These are phyloP conservation scores for Oncorhynchus clarkii DNA, from an alignment of 2,113 vertebrate species.

Conservation along the genomic window DNA sequence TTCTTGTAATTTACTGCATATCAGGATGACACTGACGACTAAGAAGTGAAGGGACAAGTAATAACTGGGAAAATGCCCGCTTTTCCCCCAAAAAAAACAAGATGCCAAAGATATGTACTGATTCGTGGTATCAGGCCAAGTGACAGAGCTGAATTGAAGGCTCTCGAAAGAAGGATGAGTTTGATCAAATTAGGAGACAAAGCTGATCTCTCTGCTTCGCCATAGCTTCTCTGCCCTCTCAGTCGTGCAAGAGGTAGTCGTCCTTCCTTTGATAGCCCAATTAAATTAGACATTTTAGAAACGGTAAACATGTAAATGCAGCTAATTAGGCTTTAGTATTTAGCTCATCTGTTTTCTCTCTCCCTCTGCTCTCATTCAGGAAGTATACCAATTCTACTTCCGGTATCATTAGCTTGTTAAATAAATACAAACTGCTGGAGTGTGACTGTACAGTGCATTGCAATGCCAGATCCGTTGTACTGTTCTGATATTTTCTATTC, in stretches of 20 bases:
- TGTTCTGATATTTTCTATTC: neutral
- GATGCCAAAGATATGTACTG: neutral
- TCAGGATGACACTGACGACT: too few relatives aligned
- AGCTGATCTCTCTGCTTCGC: neutral
- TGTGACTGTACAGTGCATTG: conserved; percentile 10
- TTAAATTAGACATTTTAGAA: conserved; percentile 23
- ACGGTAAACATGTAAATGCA: conserved; percentile 21
- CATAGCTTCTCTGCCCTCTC: conserved; percentile 10
- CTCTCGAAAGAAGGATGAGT: neutral
- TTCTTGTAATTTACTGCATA: too few relatives aligned
- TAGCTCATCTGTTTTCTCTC: conserved; percentile 1
- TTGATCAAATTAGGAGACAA: neutral
- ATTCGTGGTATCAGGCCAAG: neutral
- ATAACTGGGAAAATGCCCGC: too few relatives aligned
- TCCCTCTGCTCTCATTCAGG: neutral
- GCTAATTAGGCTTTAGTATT: conserved; percentile 28
- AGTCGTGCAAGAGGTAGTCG: conserved; percentile 16
- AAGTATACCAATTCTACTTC: conserved; percentile 7
- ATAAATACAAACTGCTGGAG: conserved; percentile 13
- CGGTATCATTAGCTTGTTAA: conserved; percentile 28
- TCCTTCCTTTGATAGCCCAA: conserved; percentile 19
- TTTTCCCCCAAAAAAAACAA: too few relatives aligned
- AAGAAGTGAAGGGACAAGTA: too few relatives aligned
- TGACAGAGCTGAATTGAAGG: neutral
- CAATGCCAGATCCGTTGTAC: neutral